Evolutionary conservation across 1,140 invertebrate species (phyloP).

Genomic region (Trypoxylus dichotomus): DNA sequence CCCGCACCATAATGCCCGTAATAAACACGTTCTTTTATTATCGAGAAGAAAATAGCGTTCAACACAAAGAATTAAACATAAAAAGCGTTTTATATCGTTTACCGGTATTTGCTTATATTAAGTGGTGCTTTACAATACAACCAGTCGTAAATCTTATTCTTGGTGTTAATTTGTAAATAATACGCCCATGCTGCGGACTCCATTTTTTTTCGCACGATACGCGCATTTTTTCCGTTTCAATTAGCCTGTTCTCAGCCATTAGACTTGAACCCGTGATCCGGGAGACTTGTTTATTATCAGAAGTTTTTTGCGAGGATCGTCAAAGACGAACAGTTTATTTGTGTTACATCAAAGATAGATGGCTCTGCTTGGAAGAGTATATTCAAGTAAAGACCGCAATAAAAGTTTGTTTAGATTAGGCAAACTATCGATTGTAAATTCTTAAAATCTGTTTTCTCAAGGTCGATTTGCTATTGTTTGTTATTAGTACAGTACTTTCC

Average conservation of each 20-base stretch:
- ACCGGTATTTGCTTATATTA: conserved; percentile 24
- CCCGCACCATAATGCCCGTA: not conserved
- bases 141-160: not conserved
- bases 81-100: conserved; percentile 11
- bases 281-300: conserved; percentile 4
- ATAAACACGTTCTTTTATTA: conserved; percentile 18
- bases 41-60: not conserved
- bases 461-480: not conserved
- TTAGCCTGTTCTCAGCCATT: not conserved
- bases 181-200: not conserved
- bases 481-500: not conserved
- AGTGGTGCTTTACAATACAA: conserved; percentile 24
- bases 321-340: conserved; percentile 11
- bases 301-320: not conserved
- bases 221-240: not conserved
- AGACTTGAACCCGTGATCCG: not conserved
- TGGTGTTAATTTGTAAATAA: conserved; percentile 14
- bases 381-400: not conserved
- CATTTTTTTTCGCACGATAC: not conserved
- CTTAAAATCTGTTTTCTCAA: not conserved
- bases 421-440: not conserved
- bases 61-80: conserved; percentile 20
- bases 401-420: not conserved
- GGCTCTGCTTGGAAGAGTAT: not conserved
- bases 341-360: not conserved